Evolutionary conservation across 2,888 invertebrate species (phyloP).

Genomic region (Macrophya alboannulata): DNA sequence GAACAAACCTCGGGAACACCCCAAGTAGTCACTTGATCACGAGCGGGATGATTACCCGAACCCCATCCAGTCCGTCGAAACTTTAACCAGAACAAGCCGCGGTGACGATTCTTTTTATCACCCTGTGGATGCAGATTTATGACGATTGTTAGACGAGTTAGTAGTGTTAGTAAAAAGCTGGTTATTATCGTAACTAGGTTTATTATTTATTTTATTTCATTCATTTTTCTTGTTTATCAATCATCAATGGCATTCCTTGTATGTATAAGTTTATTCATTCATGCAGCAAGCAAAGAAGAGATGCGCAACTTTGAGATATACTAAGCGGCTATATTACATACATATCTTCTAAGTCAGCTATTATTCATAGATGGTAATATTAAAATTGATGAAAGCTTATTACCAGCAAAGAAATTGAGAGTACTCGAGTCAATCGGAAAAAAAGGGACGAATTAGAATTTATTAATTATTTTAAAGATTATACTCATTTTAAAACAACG

Average conservation of each 20-base stretch:
- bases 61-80: slow-evolving; percentile 81
- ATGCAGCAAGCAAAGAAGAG: background rate
- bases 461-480: slow-evolving; percentile 64
- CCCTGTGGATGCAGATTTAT: slow-evolving; percentile 66
- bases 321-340: background rate
- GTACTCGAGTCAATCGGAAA: slow-evolving; percentile 69
- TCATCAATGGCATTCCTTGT: slow-evolving; percentile 16
- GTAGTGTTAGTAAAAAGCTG: slow-evolving; percentile 59
- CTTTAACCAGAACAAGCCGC: slow-evolving; percentile 87
- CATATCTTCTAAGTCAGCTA: slow-evolving; percentile 24
- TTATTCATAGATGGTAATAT: background rate
- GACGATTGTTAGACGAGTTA: slow-evolving; percentile 56
- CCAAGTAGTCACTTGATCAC: slow-evolving; percentile 84
- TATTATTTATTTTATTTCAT: background rate
- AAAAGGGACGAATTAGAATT: slow-evolving; percentile 68
- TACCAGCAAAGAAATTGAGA: slow-evolving; percentile 69
- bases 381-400: slow-evolving; percentile 68
- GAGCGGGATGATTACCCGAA: slow-evolving; percentile 74
- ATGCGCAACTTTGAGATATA: background rate
- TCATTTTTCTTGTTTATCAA: background rate
- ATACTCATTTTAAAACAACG: no score
- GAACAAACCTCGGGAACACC: slow-evolving; percentile 93
- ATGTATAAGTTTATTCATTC: background rate
- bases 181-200: background rate
- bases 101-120: slow-evolving; percentile 78